Base-by-base conservation (phyloP, 2,797 vertebrate species). In the Mus caroli region DNA sequence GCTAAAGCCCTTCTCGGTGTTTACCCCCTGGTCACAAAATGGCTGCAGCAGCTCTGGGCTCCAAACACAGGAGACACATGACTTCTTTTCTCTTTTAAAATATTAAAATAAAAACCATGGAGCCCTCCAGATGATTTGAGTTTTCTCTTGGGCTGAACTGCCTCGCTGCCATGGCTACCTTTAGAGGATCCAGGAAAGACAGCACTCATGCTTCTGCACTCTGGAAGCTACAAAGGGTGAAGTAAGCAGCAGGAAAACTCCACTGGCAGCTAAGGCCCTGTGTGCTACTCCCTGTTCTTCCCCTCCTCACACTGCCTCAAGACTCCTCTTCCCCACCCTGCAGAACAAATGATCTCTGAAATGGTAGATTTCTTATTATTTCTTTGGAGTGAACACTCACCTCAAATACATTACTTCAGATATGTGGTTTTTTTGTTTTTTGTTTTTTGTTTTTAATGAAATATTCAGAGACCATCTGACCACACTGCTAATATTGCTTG, bases 181-280 rank as follows among this genome's bases (percentile, higher is more conserved):
- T 80, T 75, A 37, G 17, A 50, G 84, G 37, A 52, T 37, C 11
- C 0, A n/a, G 12, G 28, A 31, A 37, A 34, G 15, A 54, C 24
- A 69, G 31, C 6, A 6, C 22, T 52, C 43, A 1, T 11, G 34
- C 64, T 85, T 52, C 67, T 40, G n/a, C 13, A 37, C 1, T 3
- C 17, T 22, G 22, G 20, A 77, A 3, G 43, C 58, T 4, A 9
- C 4, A 34, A 1, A n/a, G 75, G 3, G 3, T 20, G 1, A 9
- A 5, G 19, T n/a, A 26, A 43, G 24, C 34, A 3, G 19, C 15
- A 0, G 15, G 4, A 3, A 6, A 2, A 8, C 3, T 3, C 7
- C 0, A 6, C 40, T 26, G 5, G 10, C 20, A 0, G 3, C 19
- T 9, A 2, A 1, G 8, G 15, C 6, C 34, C 50, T 37, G 11